A percentile compares a stretch with the other conserved stretches of the same genome.
Conservation (phyloP, 2,797 vertebrate genomes). For the Fistularia commersonii region DNA sequence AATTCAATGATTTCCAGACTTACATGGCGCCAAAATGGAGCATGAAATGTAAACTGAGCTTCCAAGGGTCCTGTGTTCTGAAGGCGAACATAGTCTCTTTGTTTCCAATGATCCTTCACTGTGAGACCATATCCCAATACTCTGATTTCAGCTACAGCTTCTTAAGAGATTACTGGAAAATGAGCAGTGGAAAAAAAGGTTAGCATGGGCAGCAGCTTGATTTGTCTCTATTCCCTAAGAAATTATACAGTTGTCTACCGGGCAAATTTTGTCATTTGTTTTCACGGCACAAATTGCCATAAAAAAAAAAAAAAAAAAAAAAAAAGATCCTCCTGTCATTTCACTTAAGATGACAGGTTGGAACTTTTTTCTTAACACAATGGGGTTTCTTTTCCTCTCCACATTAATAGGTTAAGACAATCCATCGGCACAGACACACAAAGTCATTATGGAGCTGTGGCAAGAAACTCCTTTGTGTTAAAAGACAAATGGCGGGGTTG, state of each 20-base stretch:
- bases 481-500: slow-evolving; percentile 47
- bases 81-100: too few relatives aligned
- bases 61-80: too few relatives aligned
- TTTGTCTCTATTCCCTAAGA: background rate
- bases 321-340: background rate
- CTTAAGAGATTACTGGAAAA: too few relatives aligned
- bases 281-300: background rate
- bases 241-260: background rate
- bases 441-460: slow-evolving; percentile 26
- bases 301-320: background rate
- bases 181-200: too few relatives aligned
- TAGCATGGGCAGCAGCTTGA: too few relatives aligned
- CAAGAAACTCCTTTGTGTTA: slow-evolving; percentile 58
- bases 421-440: slow-evolving; percentile 27
- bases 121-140: too few relatives aligned
- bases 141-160: too few relatives aligned
- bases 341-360: background rate
- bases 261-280: background rate
- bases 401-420: slow-evolving; percentile 17
- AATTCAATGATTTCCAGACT: too few relatives aligned
- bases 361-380: slow-evolving; percentile 1
- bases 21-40: too few relatives aligned
- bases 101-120: too few relatives aligned
- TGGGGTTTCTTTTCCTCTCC: slow-evolving; percentile 16
- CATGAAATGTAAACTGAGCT: too few relatives aligned